Evolutionary conservation across 2,888 invertebrate genomes (phyloP).

Genomic region (Callyntrura guangdongensis): DNA sequence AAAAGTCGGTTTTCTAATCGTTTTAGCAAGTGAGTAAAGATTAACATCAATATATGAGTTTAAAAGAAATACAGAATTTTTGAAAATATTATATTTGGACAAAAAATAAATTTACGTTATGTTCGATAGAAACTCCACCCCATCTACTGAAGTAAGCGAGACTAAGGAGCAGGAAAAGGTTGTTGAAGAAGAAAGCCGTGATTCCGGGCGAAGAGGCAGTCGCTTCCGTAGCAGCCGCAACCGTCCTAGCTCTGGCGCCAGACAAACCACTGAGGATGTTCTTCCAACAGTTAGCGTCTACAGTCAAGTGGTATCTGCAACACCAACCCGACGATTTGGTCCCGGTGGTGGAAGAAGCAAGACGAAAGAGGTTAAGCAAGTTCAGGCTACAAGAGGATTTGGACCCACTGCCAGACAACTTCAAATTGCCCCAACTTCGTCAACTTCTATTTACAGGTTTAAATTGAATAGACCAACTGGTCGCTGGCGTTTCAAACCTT

Average conservation of each 20-base stretch:
- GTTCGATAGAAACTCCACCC: constrained; percentile 64
- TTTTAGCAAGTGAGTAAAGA: constrained; percentile 70
- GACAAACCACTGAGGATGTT: constrained; percentile 75
- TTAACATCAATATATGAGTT: background rate
- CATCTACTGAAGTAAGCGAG: constrained; percentile 58
- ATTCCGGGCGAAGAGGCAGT: constrained; percentile 39
- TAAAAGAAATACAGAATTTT: too few species aligned
- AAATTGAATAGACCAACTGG: constrained; percentile 94
- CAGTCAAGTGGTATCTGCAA: constrained; percentile 83
- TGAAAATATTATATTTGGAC: background rate
- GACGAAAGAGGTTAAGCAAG: constrained; percentile 76
- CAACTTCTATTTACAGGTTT: constrained; percentile 89
- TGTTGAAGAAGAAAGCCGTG: constrained; percentile 61
- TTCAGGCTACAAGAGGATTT: constrained; percentile 72
- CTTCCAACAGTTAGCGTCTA: constrained; percentile 83
- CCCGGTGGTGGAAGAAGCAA: constrained; percentile 73
- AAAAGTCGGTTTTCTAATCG: constrained; percentile 80
- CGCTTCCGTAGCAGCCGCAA: constrained; percentile 81
- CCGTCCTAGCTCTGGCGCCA: constrained; percentile 61
- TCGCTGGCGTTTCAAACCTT: constrained; percentile 96
- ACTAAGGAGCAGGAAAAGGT: constrained; percentile 57
- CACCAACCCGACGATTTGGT: constrained; percentile 82
- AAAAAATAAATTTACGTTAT: background rate
- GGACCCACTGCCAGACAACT: constrained; percentile 74
- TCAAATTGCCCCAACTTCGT: constrained; percentile 78